These are phyloP conservation scores for Cyclina sinensis DNA, from an alignment of 1,140 invertebrate species.

Conservation along the genomic window DNA sequence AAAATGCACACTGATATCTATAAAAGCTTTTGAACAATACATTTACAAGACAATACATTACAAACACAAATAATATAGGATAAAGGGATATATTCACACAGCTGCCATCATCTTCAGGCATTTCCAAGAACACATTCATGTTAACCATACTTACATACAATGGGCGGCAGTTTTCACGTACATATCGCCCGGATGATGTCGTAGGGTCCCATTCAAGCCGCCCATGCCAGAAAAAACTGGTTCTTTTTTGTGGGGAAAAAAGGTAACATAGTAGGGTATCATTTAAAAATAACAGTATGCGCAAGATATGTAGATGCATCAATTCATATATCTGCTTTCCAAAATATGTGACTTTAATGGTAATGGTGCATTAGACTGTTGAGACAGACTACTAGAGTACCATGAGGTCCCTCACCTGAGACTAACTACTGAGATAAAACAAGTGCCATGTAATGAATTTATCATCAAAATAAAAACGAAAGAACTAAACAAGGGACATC, in stretches of 20 bases:
- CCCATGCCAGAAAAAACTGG: slow-evolving; percentile 90
- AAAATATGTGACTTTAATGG: no score
- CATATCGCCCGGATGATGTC: slow-evolving; percentile 85
- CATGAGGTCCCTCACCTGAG: no score
- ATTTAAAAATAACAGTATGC: no score
- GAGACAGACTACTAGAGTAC: no score
- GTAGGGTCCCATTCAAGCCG: slow-evolving; percentile 86
- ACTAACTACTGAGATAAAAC: no score
- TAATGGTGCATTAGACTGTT: no score
- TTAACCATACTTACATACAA: slow-evolving; percentile 91
- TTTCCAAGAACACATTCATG: slow-evolving; percentile 4
- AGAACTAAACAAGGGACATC: no score
- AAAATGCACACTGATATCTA: slow-evolving; percentile 45
- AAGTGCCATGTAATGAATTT: no score
- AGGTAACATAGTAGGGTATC: slow-evolving; percentile 32
- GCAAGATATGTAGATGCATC: no score
- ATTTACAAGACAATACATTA: background rate
- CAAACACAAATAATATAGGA: background rate
- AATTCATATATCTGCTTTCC: no score
- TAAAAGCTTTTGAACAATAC: slow-evolving; percentile 12
- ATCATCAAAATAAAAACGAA: no score
- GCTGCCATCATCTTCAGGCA: background rate
- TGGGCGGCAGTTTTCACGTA: slow-evolving; percentile 97
- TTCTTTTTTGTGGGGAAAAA: slow-evolving; percentile 89
- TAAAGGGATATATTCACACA: slow-evolving; percentile 16